Evolutionary conservation across 2,113 vertebrate species (phyloP), one percentile per base, ranked within the genome.

Genomic region (Silurus asotus): DNA sequence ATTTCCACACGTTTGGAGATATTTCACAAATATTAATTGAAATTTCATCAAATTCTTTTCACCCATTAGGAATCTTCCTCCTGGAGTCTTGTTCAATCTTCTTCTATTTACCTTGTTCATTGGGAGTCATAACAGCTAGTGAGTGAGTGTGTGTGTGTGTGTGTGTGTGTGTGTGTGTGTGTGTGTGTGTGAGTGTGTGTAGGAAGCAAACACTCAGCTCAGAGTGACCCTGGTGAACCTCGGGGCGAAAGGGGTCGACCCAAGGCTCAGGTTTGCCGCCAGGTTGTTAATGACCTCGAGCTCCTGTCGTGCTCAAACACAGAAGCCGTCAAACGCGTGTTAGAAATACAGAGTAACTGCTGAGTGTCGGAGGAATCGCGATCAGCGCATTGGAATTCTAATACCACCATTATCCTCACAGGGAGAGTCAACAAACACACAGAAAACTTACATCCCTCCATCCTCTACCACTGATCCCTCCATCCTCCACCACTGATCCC

Each of bases 1-100:
- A 82, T 82, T 80, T 88, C 83, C 19, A 45, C 11, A 77, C 62
- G 61, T 76, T 59, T 84, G 37, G 74, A 88, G 72, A 92, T 67
- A 56, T 85, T 74, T 78, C 83, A 80, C 81, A 86, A 83, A 81
- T 84, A 77, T 28, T 51, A 37, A 78, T 0, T 37, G 37, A 61
- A 83, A 67, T 51, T 53, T 13, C 28, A 45, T 28, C 20, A n/a
- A 19, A 87, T 84, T 70, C 70, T 64, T 84, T 77, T 82, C 58
- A 83, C 83, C 79, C 84, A 64, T 79, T 83, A 83, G 87, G 37
- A 37, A 37, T 37, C 37, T 37, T 89, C 88, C 65, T 25, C 13
- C 19, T 20, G 8, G 9, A 65, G 19, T 10, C 69, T 48, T 37
- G 25, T 15, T 48, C 72, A 82, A 72, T 77, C 45, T 25, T 25